A percentile compares a stretch with the other conserved stretches of the same genome.
phyloP scores from a whole-genome alignment of 2,113 vertebrate species.

The Neodon shergylaensis region DNA sequence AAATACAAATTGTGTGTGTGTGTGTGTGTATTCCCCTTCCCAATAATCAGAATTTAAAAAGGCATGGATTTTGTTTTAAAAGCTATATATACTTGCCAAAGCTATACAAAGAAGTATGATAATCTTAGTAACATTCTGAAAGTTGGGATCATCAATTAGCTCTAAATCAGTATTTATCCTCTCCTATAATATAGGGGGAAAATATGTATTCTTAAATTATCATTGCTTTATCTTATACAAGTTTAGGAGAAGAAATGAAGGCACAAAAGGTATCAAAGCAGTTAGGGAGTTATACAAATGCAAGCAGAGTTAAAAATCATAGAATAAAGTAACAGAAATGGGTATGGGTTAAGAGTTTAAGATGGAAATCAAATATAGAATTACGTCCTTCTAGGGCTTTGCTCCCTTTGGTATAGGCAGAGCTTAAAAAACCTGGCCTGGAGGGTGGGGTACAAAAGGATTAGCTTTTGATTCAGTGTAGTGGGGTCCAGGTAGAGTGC shows the following conservation, averaged over 20 bases:
- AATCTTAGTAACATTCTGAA: neutral
- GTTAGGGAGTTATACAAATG: neutral
- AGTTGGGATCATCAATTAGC: constrained; percentile 1
- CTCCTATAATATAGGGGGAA: neutral
- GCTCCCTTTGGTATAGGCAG: neutral
- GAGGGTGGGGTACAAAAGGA: neutral
- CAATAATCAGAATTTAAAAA: constrained; percentile 6
- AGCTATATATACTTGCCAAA: neutral
- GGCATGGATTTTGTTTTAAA: neutral
- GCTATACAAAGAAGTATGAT: neutral
- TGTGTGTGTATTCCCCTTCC: neutral
- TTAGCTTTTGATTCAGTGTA: neutral
- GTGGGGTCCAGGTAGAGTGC: neutral
- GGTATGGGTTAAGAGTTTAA: neutral
- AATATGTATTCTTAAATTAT: neutral
- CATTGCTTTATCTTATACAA: neutral
- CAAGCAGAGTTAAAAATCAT: neutral
- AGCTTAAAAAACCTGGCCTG: neutral
- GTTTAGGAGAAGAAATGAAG: neutral
- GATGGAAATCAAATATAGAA: neutral
- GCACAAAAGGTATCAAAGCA: neutral
- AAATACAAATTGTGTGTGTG: neutral
- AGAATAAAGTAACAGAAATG: neutral
- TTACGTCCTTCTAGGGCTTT: neutral
- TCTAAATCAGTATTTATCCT: neutral